Conservation (phyloP, 2,797 vertebrate species). For the Numenius phaeopus region DNA sequence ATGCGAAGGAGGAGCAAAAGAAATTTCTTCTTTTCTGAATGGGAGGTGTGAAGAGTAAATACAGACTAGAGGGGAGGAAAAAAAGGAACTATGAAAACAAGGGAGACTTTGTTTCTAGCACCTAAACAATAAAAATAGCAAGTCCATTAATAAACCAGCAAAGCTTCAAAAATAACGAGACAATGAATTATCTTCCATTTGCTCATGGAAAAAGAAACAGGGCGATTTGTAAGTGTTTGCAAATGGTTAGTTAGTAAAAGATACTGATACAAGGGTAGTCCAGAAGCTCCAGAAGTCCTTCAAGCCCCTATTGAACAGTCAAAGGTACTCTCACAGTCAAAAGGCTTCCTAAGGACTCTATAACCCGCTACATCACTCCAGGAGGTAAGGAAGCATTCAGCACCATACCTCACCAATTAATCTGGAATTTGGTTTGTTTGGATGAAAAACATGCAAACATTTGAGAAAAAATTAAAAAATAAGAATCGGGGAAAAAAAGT, state of each 20-base stretch:
- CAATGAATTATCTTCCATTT: background rate
- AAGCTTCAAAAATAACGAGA: background rate
- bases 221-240: background rate
- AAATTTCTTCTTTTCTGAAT: background rate
- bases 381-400: background rate
- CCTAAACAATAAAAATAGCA: accelerated
- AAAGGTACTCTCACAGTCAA: background rate
- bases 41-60: background rate
- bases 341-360: background rate
- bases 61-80: background rate
- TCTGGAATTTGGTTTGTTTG: background rate
- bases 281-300: background rate
- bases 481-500: background rate
- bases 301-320: background rate
- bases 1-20: background rate
- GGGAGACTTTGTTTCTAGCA: background rate
- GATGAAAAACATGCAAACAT: background rate
- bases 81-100: background rate
- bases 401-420: background rate
- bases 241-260: background rate
- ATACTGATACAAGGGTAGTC: background rate
- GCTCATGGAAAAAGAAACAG: background rate
- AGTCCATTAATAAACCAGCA: background rate
- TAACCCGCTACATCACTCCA: background rate
- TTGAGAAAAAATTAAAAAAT: accelerated